Base-by-base conservation (phyloP, 2,797 vertebrate genomes). In the Cossypha niveicapilla region DNA sequence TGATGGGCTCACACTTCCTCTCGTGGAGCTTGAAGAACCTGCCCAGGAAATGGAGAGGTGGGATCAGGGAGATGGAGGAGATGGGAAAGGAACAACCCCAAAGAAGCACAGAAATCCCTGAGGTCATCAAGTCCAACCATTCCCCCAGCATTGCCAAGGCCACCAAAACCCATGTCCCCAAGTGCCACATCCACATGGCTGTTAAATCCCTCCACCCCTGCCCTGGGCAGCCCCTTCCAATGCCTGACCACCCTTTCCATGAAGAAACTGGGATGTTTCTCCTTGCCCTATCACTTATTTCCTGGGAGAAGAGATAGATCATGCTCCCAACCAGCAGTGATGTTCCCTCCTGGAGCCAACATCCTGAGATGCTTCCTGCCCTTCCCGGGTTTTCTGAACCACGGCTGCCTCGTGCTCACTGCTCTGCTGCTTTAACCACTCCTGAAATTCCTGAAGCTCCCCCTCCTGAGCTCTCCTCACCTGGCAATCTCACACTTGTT, bases 11-110 rank as follows among this genome's bases (percentile, higher is more conserved):
- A 90, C 99, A 99, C 93, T 99, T 99, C 95, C 99, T 98, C 97
- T 99, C 99, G 3, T 99, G 99, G 47, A 99, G 98, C 97, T 99
- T 99, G 97, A 98, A 99, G 98, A 99, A 99, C 97, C 99, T 99
- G 95, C 21, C n/a, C 4, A 27, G 72, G 28, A 32, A 44, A 87
- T n/a, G 25, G 32, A 83, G 15, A 94, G 67, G 58, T 14, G 27
- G 1, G 19, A 90, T 12, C 32, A 9, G 21, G 53, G 68, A 42
- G 39, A 37, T 3, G 37, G 57, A 17, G 53, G 68, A 48, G 39
- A 34, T 3, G 37, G 53, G 22, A 67, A 66, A 39, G 0, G 1
- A 74, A 44, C 27, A 44, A 16, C 13, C 11, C 44, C 28, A 39
- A 7, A 39, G 71, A 45, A 32, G 14, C 27, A 24, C 17, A 27